Evolutionary conservation across 2,113 vertebrate genomes (phyloP).

Genomic region (Myrmecobius fasciatus): DNA sequence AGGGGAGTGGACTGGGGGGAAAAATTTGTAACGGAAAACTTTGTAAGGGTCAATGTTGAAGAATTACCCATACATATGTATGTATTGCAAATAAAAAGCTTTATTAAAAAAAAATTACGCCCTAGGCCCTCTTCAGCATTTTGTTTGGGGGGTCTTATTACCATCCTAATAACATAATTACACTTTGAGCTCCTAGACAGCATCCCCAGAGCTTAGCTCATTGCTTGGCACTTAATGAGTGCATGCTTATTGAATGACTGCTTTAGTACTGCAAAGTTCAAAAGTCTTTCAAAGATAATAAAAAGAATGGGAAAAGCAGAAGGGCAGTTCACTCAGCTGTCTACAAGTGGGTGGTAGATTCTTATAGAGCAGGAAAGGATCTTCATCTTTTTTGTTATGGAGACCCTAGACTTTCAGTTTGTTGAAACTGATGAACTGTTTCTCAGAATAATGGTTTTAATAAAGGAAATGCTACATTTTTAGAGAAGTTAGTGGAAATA

Average conservation of each 20-base stretch:
- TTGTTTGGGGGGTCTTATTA: background rate
- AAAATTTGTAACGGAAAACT: no score
- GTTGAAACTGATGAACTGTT: background rate
- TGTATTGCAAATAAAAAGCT: no score
- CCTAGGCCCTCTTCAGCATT: background rate
- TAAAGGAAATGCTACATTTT: background rate
- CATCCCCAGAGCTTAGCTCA: background rate
- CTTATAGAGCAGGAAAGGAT: background rate
- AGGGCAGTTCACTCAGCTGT: background rate
- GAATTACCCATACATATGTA: no score
- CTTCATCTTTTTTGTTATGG: background rate
- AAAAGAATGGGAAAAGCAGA: background rate
- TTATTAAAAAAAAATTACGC: no score
- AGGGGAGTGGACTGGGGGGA: no score
- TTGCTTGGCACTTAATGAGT: background rate
- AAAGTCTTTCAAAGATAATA: background rate
- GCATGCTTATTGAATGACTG: background rate
- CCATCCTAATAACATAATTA: background rate
- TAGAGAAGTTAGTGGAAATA: background rate
- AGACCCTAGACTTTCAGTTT: background rate
- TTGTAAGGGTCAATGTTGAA: no score
- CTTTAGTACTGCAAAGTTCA: background rate
- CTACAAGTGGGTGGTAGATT: background rate
- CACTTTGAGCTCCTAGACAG: background rate
- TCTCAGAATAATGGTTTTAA: background rate